phyloP scores from a whole-genome alignment of 2,888 invertebrate species.

The Pegoplata infirma region DNA sequence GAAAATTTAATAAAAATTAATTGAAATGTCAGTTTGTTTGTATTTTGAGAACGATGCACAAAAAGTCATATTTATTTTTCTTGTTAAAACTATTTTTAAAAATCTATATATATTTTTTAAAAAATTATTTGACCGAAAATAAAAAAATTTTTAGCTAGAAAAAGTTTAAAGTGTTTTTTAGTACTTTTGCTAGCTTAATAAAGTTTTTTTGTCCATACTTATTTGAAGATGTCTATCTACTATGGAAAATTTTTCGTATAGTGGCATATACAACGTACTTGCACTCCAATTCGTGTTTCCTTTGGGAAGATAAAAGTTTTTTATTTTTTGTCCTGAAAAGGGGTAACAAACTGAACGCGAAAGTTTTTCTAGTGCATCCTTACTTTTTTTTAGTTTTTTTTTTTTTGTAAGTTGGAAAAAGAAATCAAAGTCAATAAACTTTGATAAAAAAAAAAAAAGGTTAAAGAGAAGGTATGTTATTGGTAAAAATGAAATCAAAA shows the following conservation, averaged over 20 bases:
- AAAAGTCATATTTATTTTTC: not conserved
- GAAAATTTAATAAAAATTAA: conserved; percentile 30
- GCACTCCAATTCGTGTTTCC: conserved; percentile 16
- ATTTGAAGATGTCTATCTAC: conserved; percentile 39
- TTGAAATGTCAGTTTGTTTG: conserved; percentile 42
- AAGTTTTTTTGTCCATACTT: conserved; percentile 32
- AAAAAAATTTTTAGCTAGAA: not conserved
- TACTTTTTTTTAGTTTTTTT: conserved; percentile 5
- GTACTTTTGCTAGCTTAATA: conserved; percentile 32
- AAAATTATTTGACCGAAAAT: conserved; percentile 17
- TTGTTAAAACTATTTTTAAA: not conserved
- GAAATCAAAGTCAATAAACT: conserved; percentile 62
- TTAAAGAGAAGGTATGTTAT: conserved; percentile 31
- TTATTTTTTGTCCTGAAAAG: not conserved
- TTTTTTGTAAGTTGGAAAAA: conserved; percentile 11
- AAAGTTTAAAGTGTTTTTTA: conserved; percentile 41
- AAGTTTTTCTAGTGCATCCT: conserved; percentile 25
- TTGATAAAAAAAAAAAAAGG: conserved; percentile 42
- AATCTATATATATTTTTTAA: not conserved
- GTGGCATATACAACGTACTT: not conserved
- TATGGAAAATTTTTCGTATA: not conserved
- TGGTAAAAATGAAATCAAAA: conserved; percentile 22
- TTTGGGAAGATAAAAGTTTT: conserved; percentile 22
- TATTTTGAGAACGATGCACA: not conserved
- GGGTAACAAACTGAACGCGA: conserved; percentile 28